A percentile compares a stretch with the other conserved stretches of the same genome.
These are phyloP conservation scores for Theropithecus gelada DNA, from an alignment of 2,113 vertebrate species.

Conservation along the genomic window DNA sequence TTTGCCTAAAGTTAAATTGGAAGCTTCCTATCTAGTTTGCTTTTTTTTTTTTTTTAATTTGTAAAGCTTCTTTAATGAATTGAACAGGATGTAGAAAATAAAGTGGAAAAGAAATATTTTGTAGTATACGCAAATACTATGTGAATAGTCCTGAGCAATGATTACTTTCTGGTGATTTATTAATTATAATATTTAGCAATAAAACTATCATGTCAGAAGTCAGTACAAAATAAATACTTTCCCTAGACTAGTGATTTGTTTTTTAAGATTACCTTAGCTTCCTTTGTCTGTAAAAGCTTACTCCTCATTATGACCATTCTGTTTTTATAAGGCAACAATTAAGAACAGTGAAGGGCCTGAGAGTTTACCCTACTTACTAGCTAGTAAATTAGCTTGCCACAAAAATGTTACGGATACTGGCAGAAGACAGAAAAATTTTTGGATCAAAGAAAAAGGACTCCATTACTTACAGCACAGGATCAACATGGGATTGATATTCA, in stretches of 20 bases:
- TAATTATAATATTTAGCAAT: not conserved
- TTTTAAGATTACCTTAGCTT: not conserved
- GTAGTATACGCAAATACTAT: not conserved
- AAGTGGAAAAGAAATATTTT: not conserved
- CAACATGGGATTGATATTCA: not conserved
- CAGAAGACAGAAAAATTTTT: not conserved
- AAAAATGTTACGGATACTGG: not conserved
- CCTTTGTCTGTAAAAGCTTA: not conserved
- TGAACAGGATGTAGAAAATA: not conserved
- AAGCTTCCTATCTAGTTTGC: not conserved
- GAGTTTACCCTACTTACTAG: not conserved
- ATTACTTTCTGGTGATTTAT: not conserved
- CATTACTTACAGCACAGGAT: not conserved
- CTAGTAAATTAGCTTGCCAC: not conserved
- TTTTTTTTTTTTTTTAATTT: not conserved
- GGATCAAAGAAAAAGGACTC: not conserved
- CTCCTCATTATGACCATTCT: not conserved
- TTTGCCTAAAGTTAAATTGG: not conserved
- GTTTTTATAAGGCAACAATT: not conserved
- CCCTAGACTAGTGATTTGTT: not conserved
- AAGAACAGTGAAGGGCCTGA: not conserved
- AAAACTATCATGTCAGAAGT: not conserved
- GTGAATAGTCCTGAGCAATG: not conserved
- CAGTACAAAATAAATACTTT: not conserved
- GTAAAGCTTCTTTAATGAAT: not conserved